phyloP scores from a whole-genome alignment of 1,140 invertebrate species.

The Meloidogyne hapla region DNA sequence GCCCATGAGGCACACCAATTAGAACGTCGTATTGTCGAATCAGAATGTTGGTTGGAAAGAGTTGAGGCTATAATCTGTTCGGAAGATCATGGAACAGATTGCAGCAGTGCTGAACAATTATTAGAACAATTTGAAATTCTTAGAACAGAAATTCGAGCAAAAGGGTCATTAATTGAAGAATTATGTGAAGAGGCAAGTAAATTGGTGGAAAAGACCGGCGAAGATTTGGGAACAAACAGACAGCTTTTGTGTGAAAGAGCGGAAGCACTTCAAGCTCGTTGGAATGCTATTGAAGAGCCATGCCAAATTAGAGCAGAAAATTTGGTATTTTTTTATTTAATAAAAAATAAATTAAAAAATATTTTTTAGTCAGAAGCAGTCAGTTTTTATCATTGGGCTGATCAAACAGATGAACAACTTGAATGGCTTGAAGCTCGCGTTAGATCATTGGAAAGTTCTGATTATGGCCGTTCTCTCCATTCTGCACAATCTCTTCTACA shows the following conservation, averaged over 20 bases:
- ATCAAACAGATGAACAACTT: conserved; percentile 94
- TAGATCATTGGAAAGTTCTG: conserved; percentile 73
- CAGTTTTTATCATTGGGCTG: conserved; percentile 76
- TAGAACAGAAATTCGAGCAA: conserved; percentile 50
- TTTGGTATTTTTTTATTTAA: conserved; percentile 64
- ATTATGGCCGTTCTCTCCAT: conserved; percentile 91
- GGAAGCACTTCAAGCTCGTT: conserved; percentile 67
- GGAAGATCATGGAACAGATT: conserved; percentile 78
- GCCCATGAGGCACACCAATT: conserved; percentile 75
- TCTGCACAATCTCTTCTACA: conserved; percentile 94
- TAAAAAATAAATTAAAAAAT: too few species aligned
- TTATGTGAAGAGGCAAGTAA: conserved; percentile 67
- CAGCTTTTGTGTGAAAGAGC: conserved; percentile 72
- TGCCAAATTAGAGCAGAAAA: conserved; percentile 84
- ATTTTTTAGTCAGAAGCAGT: conserved; percentile 74
- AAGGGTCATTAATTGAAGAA: conserved; percentile 46
- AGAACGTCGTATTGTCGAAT: conserved; percentile 80
- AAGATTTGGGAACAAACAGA: conserved; percentile 19
- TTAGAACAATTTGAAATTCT: conserved; percentile 68
- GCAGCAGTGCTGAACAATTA: conserved; percentile 78
- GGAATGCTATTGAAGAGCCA: conserved; percentile 80
- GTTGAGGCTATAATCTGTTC: conserved; percentile 78
- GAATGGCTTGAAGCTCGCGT: conserved; percentile 96
- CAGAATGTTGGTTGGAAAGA: conserved; percentile 84
- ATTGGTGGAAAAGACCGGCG: conserved; percentile 65